Evolutionary conservation across 1,140 invertebrate species (phyloP).

Genomic region (Eumaeus atala): DNA sequence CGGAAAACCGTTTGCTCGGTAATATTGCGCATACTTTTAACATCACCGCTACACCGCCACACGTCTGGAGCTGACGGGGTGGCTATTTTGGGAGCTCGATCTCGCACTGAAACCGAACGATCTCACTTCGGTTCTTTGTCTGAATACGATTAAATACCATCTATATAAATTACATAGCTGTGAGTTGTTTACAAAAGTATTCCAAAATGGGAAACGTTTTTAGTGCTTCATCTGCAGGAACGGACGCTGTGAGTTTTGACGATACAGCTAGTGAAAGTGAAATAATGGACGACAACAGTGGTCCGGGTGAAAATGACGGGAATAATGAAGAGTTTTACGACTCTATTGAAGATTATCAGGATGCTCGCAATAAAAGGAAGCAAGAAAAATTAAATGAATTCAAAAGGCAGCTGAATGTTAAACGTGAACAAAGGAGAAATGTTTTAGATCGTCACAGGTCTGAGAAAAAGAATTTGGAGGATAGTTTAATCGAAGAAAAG

Average conservation of each 20-base stretch:
- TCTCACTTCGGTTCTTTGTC: conserved; percentile 62
- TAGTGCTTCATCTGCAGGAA: conserved; percentile 43
- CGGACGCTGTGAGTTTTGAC: conserved; percentile 23
- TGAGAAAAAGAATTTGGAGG: conserved; percentile 74
- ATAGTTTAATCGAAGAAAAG: conserved; percentile 71
- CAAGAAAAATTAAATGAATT: conserved; percentile 75
- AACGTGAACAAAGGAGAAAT: conserved; percentile 75
- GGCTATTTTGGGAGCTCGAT: conserved; percentile 61
- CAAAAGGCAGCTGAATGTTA: conserved; percentile 73
- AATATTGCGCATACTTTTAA: conserved; percentile 42
- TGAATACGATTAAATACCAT: conserved; percentile 59
- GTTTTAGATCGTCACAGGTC: conserved; percentile 75
- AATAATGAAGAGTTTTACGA: conserved; percentile 41
- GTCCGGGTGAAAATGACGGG: conserved; percentile 27
- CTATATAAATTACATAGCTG: conserved; percentile 37
- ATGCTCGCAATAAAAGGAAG: conserved; percentile 37
- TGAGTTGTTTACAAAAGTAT: conserved; percentile 63
- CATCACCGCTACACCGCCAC: conserved; percentile 34
- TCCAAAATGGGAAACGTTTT: conserved; percentile 66
- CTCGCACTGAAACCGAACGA: conserved; percentile 44
- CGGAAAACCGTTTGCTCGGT: conserved; percentile 25
- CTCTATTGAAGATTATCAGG: conserved; percentile 42
- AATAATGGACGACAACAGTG: conserved; percentile 43
- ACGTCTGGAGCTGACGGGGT: conserved; percentile 59
- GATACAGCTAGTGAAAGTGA: conserved; percentile 43